Percentiles rank a stretch among this genome's conserved stretches.
Conservation (phyloP, 1,140 invertebrate species). For the Trichomalopsis sarcophagae region DNA sequence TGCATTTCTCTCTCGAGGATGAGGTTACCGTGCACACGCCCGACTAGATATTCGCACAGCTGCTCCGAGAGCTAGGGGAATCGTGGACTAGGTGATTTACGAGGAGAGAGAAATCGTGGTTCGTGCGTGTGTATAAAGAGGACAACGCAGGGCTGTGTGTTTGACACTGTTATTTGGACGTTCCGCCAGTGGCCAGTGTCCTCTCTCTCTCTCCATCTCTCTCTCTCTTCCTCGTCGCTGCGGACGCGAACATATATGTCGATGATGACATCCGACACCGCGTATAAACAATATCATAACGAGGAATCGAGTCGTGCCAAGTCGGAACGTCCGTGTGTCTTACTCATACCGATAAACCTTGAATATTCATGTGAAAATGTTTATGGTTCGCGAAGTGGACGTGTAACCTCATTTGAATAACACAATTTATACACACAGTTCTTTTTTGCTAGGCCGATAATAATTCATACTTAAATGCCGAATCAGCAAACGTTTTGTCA, state of each 20-base stretch:
- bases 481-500: neutral
- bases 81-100: conserved; percentile 17
- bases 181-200: neutral
- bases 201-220: too few relatives aligned
- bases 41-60: neutral
- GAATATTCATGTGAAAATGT: neutral
- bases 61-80: neutral
- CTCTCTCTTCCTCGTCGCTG: neutral
- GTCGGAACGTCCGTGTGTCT: neutral
- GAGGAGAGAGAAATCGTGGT: neutral
- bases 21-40: neutral
- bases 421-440: neutral
- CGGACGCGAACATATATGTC: neutral
- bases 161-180: conserved; percentile 10
- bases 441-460: neutral
- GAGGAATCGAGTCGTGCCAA: neutral
- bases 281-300: conserved; percentile 17
- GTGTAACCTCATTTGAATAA: neutral
- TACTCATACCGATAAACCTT: neutral
- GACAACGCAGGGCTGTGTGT: neutral
- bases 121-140: neutral
- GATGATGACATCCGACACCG: conserved; percentile 9
- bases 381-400: neutral
- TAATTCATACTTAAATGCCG: neutral
- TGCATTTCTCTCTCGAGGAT: conserved; percentile 36